Evolutionary conservation across 2,888 invertebrate species (phyloP), one percentile per base, ranked within the genome.

Genomic region (Horisme vitalbata): DNA sequence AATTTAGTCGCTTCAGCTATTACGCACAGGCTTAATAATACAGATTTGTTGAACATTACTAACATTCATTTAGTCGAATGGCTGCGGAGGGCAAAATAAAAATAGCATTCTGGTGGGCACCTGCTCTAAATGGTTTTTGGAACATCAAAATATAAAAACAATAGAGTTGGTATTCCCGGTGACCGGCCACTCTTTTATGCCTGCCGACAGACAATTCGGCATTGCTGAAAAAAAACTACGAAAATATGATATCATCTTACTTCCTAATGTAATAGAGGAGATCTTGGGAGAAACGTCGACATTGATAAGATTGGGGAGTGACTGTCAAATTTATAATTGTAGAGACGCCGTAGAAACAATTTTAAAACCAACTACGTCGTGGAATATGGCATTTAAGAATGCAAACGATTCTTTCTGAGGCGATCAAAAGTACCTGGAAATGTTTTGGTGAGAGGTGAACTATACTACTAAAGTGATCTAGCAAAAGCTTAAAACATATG

Each of bases 61-160:
- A 48, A 1, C 4, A 37, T 55, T 13, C 28, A 55, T 13, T 39
- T 58, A 12, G 26, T 55, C 5, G 48, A 55, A 58, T 24, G 52
- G 54, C 3, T 55, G 54, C 26, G 52, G 41, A 8, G 46, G 43
- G n/a, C 59, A 59, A 32, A 59, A 56, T 34, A 59, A 59, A 43
- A 56, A 59, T 21, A 43, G 31, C 10, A 50, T 27, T 7, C 1
- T 41, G 2, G 2, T 51, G 4, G 38, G 36, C 5, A 41, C 31
- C 27, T 33, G 18, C 20, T 39, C 35, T 33, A 49, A 49, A 32
- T 52, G 55, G 41, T 14, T 41, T 1, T 20, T 28, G 8, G 15
- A 13, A 4, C 12, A 34, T n/a, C 5, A 18, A 6, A 10, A 37
- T 30, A 24, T 55, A 12, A 47, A 55, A 46, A 41, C 27, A 30